Conservation (phyloP, 1,140 invertebrate genomes). For the Drosophila insularis region DNA sequence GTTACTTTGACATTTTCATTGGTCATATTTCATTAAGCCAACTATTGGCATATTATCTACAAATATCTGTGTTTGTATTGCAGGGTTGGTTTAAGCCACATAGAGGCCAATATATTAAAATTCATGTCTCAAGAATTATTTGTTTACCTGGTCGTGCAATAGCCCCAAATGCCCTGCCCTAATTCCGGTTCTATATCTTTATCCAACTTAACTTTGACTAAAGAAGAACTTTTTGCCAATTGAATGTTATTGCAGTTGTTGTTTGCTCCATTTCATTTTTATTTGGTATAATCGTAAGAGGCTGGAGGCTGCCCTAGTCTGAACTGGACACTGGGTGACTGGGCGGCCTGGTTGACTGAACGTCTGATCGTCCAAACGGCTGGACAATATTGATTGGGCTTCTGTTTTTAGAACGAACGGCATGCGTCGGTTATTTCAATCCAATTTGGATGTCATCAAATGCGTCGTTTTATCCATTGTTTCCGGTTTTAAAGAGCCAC, state of each 20-base stretch:
- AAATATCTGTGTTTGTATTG: no score
- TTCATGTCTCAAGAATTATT: no score
- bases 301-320: neutral
- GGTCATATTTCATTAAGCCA: no score
- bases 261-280: conserved; percentile 29
- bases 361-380: neutral
- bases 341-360: neutral
- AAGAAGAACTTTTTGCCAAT: conserved; percentile 23
- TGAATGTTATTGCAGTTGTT: conserved; percentile 40
- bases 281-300: conserved; percentile 46
- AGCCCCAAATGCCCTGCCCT: no score
- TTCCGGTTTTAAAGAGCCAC: conserved; percentile 16
- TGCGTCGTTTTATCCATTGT: conserved; percentile 71
- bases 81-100: no score
- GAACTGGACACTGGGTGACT: neutral
- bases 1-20: no score
- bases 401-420: conserved; percentile 17
- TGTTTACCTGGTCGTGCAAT: no score
- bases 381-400: conserved; percentile 12
- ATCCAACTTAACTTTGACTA: no score
- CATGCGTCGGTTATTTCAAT: conserved; percentile 41
- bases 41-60: no score
- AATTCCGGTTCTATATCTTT: no score
- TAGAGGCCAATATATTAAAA: no score
- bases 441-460: conserved; percentile 69